Base-by-base conservation (phyloP, 2,888 invertebrate species). In the Ormia ochracea region DNA sequence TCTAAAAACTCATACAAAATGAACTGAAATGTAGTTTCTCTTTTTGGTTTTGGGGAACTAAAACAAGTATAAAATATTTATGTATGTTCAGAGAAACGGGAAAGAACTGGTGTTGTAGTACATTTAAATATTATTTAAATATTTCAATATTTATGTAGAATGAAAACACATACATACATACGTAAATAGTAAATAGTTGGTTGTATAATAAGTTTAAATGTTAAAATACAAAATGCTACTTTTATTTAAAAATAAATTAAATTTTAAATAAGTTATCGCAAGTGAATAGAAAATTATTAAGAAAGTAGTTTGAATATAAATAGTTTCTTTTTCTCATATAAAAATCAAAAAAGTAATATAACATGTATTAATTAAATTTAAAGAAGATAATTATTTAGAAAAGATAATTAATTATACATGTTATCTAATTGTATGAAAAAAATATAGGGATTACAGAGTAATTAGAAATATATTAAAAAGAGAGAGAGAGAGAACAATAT, bases 171-270 rank as follows among this genome's bases (percentile, higher is more conserved):
- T 48, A 69, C 54, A 56, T 43, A 56, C n/a, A n/a, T n/a, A n/a
- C n/a, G n/a, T n/a, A n/a, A n/a, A n/a, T n/a, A n/a, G n/a, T n/a
- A n/a, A n/a, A 54, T 52, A 41, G 6, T 58, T 52, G 38, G 7
- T 38, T 50, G 36, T 50, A 17, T 19, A 58, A 36, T 33, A 66
- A 26, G 10, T 59, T 50, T 48, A 9, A 19, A 33, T 43, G 28
- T 28, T 63, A 56, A n/a, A 66, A 52, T 73, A 70, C 79, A 85
- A 83, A 84, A 85, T 85, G 82, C 84, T 83, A 83, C 54, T 26
- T 83, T 73, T 54, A 45, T 6, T 43, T 72, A 52, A 10, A 33
- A 54, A 72, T 33, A 4, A n/a, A 43, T 33, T 36, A 54, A 28
- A 10, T 43, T 45, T 19, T 21, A 36, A 77, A 59, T 9, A 77